Evolutionary conservation across 2,797 vertebrate species (phyloP).

Genomic region (Phataginus tricuspis): DNA sequence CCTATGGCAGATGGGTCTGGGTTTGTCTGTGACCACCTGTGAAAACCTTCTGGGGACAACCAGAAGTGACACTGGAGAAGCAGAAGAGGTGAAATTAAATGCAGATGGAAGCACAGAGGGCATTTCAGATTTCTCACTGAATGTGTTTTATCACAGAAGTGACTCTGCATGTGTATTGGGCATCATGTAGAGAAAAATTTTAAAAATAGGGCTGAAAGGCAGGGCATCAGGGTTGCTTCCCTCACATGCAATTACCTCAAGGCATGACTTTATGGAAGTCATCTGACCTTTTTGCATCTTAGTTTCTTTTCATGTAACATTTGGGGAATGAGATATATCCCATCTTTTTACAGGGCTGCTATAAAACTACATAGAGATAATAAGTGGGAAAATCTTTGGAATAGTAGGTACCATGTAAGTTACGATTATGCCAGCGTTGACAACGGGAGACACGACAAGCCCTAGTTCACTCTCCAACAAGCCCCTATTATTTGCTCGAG

Average conservation of each 20-base stretch:
- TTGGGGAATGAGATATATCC: not conserved
- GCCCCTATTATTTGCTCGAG: not conserved
- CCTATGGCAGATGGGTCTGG: not conserved
- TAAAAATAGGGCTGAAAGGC: not conserved
- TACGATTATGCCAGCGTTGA: not conserved
- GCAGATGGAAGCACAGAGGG: not conserved
- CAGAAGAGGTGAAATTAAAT: not conserved
- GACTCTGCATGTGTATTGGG: not conserved
- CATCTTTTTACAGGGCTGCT: not conserved
- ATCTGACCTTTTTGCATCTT: not conserved
- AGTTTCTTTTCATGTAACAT: not conserved
- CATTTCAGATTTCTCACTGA: not conserved
- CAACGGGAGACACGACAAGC: not conserved
- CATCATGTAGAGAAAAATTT: not conserved
- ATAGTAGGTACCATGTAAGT: not conserved
- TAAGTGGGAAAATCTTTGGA: not conserved
- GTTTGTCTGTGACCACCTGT: not conserved
- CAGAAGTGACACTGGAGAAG: not conserved
- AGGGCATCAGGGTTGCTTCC: not conserved
- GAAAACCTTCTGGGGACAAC: not conserved
- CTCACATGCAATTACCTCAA: not conserved
- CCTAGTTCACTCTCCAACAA: not conserved
- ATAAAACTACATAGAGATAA: not conserved
- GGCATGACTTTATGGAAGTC: not conserved
- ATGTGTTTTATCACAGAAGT: not conserved